Conservation (phyloP, 1,140 invertebrate genomes). For the Battus philenor region DNA sequence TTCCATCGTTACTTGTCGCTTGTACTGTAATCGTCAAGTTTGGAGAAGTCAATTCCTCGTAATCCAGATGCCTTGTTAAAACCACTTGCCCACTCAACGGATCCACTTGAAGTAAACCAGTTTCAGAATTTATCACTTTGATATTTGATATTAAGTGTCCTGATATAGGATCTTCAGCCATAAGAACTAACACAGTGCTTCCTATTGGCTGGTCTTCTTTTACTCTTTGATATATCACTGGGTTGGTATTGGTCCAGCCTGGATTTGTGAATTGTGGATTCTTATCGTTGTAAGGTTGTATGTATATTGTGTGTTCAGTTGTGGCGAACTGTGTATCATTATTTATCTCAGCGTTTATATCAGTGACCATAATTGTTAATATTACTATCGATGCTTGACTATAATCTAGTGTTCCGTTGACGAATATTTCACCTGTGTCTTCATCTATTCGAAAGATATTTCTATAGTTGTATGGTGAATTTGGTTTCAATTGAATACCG, state of each 20-base stretch:
- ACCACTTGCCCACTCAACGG: slow-evolving; percentile 83
- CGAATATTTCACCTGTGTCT: slow-evolving; percentile 81
- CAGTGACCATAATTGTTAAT: slow-evolving; percentile 84
- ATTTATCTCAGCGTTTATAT: slow-evolving; percentile 82
- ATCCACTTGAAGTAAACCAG: slow-evolving; percentile 77
- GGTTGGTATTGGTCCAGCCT: slow-evolving; percentile 82
- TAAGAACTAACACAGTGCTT: slow-evolving; percentile 83
- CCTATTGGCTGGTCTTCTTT: slow-evolving; percentile 88
- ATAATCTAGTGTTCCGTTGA: slow-evolving; percentile 84
- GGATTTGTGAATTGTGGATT: slow-evolving; percentile 86
- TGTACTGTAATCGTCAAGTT: slow-evolving; percentile 84
- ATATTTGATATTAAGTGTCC: slow-evolving; percentile 80
- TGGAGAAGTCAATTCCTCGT: slow-evolving; percentile 81
- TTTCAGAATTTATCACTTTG: slow-evolving; percentile 73
- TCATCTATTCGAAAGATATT: slow-evolving; percentile 83
- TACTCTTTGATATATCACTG: slow-evolving; percentile 80
- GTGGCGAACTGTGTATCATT: slow-evolving; percentile 80
- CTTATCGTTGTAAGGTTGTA: slow-evolving; percentile 87
- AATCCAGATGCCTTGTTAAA: slow-evolving; percentile 84
- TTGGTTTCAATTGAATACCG: slow-evolving; percentile 80
- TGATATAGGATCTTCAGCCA: slow-evolving; percentile 84
- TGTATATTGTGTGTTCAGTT: slow-evolving; percentile 85
- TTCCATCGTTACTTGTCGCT: slow-evolving; percentile 82
- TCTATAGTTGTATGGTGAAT: slow-evolving; percentile 80
- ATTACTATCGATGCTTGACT: slow-evolving; percentile 88